These are phyloP conservation scores for Cerastis rubricosa DNA, from an alignment of 2,888 invertebrate genomes.

Conservation along the genomic window DNA sequence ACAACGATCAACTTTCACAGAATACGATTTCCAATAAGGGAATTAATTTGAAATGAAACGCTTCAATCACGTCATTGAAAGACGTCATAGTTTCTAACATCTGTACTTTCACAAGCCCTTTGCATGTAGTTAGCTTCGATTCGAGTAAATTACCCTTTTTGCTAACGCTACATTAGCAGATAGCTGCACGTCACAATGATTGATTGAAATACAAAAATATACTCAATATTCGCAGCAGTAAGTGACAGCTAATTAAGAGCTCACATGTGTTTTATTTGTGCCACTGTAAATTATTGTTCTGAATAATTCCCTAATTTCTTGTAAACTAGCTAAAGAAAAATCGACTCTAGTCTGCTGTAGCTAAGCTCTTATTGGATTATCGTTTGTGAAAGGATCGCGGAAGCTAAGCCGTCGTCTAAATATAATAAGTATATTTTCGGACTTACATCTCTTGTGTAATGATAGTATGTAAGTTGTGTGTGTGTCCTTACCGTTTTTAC, in stretches of 20 bases:
- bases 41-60: slow-evolving; percentile 6
- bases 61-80: slow-evolving; percentile 29
- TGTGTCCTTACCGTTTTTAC: slow-evolving; percentile 56
- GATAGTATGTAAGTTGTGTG: slow-evolving; percentile 68
- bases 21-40: slow-evolving; percentile 20
- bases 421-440: slow-evolving; percentile 77
- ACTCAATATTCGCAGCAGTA: slow-evolving; percentile 59
- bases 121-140: slow-evolving; percentile 27
- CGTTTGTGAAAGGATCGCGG: slow-evolving; percentile 73
- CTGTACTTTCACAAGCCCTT: slow-evolving; percentile 41
- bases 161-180: slow-evolving; percentile 41
- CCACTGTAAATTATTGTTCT: slow-evolving; percentile 73
- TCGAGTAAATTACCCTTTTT: slow-evolving; percentile 39
- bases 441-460: slow-evolving; percentile 70
- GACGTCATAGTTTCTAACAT: slow-evolving; percentile 42
- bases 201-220: slow-evolving; percentile 63
- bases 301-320: slow-evolving; percentile 66
- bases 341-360: slow-evolving; percentile 55
- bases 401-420: slow-evolving; percentile 77
- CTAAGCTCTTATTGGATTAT: slow-evolving; percentile 61
- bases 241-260: slow-evolving; percentile 73
- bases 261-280: slow-evolving; percentile 73
- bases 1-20: slow-evolving; percentile 36
- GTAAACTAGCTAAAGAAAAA: slow-evolving; percentile 51
- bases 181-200: slow-evolving; percentile 62